Evolutionary conservation across 2,797 vertebrate species (phyloP).

Genomic region (Gallinago solitaria): DNA sequence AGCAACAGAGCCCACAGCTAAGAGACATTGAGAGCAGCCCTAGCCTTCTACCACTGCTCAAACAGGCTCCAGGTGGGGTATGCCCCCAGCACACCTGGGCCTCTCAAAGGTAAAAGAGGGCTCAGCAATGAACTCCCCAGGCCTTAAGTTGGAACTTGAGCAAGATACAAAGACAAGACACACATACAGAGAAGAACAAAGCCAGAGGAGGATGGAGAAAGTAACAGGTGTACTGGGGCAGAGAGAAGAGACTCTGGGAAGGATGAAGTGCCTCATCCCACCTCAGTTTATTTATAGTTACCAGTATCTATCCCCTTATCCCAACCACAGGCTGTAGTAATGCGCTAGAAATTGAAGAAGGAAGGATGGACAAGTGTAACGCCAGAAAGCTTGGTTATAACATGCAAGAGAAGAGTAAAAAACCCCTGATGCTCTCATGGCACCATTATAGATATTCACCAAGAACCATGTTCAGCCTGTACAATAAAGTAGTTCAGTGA

Average conservation of each 20-base stretch:
- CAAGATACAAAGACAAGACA: not conserved
- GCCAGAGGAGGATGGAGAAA: not conserved
- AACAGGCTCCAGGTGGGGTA: not conserved
- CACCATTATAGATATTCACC: not conserved
- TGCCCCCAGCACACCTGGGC: not conserved
- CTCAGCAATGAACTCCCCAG: not conserved
- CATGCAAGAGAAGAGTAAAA: not conserved
- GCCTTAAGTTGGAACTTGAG: not conserved
- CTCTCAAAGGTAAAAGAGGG: accelerated
- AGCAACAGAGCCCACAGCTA: not conserved
- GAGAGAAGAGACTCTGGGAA: not conserved
- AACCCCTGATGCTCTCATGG: not conserved
- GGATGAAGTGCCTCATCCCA: not conserved
- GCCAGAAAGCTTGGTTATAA: not conserved
- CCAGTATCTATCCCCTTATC: not conserved
- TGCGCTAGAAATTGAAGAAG: not conserved
- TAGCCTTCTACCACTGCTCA: accelerated
- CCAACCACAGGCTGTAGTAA: not conserved
- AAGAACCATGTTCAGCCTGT: not conserved
- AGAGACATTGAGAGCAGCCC: not conserved
- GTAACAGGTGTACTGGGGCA: not conserved
- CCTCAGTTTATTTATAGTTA: not conserved
- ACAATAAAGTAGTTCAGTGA: not conserved
- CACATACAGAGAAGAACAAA: not conserved
- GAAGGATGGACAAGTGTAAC: not conserved